Base-by-base conservation (phyloP, 2,113 vertebrate genomes). In the Muscicapa adusta region DNA sequence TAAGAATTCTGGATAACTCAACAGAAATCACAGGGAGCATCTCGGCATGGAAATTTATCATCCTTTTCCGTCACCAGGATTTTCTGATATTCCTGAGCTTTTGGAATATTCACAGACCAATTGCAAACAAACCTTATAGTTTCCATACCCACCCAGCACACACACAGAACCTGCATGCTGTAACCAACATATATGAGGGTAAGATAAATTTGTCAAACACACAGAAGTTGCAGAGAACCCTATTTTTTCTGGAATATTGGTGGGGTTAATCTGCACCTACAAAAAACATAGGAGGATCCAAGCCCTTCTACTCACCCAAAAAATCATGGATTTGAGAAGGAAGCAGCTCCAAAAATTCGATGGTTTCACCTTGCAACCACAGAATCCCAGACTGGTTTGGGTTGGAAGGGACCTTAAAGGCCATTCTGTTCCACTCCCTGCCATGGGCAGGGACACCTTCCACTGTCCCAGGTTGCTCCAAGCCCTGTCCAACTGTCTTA, bases 41-140 rank as follows among this genome's bases (percentile, higher is more conserved):
- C 4, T 54, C 45, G 45, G 67, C 45, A n/a, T 0, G 0, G 3
- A 29, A 53, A 14, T 24, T 15, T 6, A 40, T 43, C 0, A 0
- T 4, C 8, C 42, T 38, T 56, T 72, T 42, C 48, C 17, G 14
- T 18, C 23, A 60, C 61, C 36, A 33, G 29, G 12, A 18, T 68
- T 34, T 75, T 45, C 58, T 45, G 57, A 40, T 19, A 65, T 57
- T 75, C 36, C 66, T 10, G 14, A 62, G 10, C 40, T 72, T 88
- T 72, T 58, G 60, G 28, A 86, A 79, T 57, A 68, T 36, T 73
- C 54, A 53, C 42, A 38, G 34, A 6, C 14, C 45, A 36, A 29
- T 36, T 73, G 50, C 62, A 94, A 60, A 72, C 24, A 63, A 78
- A 36, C 13, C 6, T 60, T 3, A 10, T 0, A 6, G 29, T 6